These are phyloP conservation scores for Chrysodeixis includens DNA, from an alignment of 2,888 invertebrate genomes.

Conservation along the genomic window DNA sequence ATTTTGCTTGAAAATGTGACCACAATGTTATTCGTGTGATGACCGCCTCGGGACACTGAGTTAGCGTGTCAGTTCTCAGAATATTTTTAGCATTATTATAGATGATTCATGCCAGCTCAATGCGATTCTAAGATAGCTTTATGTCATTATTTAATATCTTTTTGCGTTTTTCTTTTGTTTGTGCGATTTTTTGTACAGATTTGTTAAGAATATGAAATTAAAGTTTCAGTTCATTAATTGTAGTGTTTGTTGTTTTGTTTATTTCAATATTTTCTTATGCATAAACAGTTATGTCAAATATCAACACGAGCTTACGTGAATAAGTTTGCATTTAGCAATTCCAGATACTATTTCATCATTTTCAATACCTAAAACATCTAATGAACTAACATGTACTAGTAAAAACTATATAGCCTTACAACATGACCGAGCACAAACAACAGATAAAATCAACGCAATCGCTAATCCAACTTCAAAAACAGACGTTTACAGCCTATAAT, in stretches of 20 bases:
- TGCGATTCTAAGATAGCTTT: slow-evolving; percentile 36
- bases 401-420: not conserved
- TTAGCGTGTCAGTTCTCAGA: slow-evolving; percentile 47
- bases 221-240: not conserved
- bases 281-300: too few species aligned
- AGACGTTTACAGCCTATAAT: slow-evolving; percentile 49
- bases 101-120: slow-evolving; percentile 48
- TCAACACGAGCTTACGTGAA: too few species aligned
- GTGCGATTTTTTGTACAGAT: slow-evolving; percentile 13
- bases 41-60: slow-evolving; percentile 65
- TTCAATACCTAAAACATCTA: slow-evolving; percentile 3
- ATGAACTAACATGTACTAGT: slow-evolving; percentile 1
- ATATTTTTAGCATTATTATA: slow-evolving; percentile 37
- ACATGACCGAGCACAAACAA: slow-evolving; percentile 3
- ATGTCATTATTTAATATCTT: slow-evolving; percentile 39
- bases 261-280: too few species aligned
- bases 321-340: not conserved
- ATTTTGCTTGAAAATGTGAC: slow-evolving; percentile 79
- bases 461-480: slow-evolving; percentile 32
- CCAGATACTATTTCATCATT: not conserved
- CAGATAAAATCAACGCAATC: slow-evolving; percentile 34
- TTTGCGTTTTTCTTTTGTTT: slow-evolving; percentile 25
- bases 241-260: not conserved
- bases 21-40: slow-evolving; percentile 63
- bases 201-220: not conserved